phyloP scores from a whole-genome alignment of 2,888 invertebrate species.

The Trimorus sp. region DNA sequence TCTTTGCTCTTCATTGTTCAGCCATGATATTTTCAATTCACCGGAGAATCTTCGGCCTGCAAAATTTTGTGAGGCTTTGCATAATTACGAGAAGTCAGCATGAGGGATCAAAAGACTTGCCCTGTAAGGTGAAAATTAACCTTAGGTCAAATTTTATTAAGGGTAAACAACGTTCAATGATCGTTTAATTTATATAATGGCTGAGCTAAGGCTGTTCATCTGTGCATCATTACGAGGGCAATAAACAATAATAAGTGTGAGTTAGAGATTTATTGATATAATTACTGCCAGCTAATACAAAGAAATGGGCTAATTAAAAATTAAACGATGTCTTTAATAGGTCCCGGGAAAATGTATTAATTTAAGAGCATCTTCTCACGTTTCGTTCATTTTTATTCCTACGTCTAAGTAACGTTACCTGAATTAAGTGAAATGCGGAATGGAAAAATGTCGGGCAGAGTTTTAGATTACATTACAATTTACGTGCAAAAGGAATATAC shows the following conservation, averaged over 20 bases:
- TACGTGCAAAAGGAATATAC: too few species aligned
- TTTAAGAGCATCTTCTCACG: background rate
- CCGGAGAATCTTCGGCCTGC: background rate
- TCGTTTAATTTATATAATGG: constrained; percentile 31
- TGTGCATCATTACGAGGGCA: constrained; percentile 25
- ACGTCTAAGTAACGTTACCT: background rate
- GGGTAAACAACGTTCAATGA: constrained; percentile 39
- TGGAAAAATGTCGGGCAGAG: too few species aligned
- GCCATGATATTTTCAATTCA: background rate
- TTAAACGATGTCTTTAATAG: background rate
- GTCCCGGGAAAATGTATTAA: background rate
- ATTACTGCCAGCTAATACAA: background rate
- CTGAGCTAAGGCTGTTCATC: constrained; percentile 15
- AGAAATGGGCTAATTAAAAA: constrained; percentile 3
- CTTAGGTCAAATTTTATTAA: constrained; percentile 35
- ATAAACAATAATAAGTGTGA: constrained; percentile 32
- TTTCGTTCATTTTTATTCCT: constrained; percentile 12
- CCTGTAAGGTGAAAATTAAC: constrained; percentile 34
- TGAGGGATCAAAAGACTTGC: constrained; percentile 29
- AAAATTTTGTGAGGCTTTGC: constrained; percentile 6
- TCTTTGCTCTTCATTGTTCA: background rate
- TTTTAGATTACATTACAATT: too few species aligned
- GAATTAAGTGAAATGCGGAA: too few species aligned
- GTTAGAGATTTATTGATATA: constrained; percentile 6
- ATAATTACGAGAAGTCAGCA: constrained; percentile 1